phyloP scores from a whole-genome alignment of 2,113 vertebrate genomes.

The Chamaea fasciata region DNA sequence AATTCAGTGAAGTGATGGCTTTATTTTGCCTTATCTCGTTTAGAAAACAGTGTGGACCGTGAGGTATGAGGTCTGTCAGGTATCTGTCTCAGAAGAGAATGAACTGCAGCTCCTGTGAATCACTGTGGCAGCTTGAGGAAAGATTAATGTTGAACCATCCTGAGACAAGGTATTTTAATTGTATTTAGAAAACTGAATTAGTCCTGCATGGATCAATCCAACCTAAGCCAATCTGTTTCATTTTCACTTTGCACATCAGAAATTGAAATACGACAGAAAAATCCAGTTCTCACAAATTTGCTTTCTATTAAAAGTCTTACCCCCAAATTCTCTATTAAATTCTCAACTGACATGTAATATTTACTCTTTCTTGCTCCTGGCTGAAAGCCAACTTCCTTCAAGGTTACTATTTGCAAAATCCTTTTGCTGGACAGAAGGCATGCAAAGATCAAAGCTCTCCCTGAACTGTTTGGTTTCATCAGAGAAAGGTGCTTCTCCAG shows the following conservation, averaged over 20 bases:
- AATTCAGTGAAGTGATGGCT: background rate
- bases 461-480: background rate
- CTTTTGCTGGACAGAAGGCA: background rate
- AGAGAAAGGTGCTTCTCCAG: background rate
- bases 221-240: background rate
- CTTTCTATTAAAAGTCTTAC: background rate
- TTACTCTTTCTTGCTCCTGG: background rate
- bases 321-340: background rate
- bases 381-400: slow-evolving; percentile 23
- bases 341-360: background rate
- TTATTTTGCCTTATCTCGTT: background rate
- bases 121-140: background rate
- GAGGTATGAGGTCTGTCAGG: background rate
- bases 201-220: slow-evolving; percentile 13
- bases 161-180: slow-evolving; percentile 46
- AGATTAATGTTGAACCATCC: slow-evolving; percentile 29
- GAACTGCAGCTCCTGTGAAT: background rate
- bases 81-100: background rate
- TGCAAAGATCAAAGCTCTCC: slow-evolving; percentile 22
- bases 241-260: background rate
- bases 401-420: slow-evolving; percentile 1
- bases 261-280: background rate
- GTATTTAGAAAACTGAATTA: slow-evolving; percentile 45
- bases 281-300: background rate
- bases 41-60: background rate